Evolutionary conservation across 2,797 vertebrate genomes (phyloP).

Genomic region (Danio aesculapii): DNA sequence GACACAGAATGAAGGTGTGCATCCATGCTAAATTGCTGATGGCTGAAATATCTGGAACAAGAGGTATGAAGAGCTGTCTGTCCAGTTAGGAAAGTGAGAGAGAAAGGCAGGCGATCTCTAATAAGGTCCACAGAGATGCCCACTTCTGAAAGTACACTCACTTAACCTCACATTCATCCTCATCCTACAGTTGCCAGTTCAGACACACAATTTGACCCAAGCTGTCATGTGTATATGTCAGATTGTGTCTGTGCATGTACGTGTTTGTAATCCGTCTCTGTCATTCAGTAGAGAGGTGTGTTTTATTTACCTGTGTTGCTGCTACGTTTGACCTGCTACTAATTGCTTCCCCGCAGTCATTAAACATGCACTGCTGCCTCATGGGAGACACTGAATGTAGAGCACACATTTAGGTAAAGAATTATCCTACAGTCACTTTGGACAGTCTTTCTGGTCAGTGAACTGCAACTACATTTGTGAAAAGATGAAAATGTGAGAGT

Average conservation of each 20-base stretch:
- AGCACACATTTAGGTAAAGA: background rate
- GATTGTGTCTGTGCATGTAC: background rate
- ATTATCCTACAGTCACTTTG: background rate
- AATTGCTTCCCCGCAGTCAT: background rate
- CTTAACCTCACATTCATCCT: slow-evolving; percentile 22
- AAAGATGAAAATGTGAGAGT: background rate
- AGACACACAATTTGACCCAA: slow-evolving; percentile 15
- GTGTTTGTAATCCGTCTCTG: slow-evolving; percentile 1
- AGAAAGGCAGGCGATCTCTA: slow-evolving; percentile 2
- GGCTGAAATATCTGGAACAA: slow-evolving; percentile 7
- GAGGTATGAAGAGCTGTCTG: slow-evolving; percentile 6
- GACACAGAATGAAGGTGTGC: slow-evolving; percentile 15
- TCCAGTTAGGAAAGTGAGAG: background rate
- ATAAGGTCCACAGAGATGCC: slow-evolving; percentile 25
- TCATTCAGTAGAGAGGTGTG: background rate
- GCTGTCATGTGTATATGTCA: background rate
- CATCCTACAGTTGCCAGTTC: background rate
- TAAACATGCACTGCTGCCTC: background rate
- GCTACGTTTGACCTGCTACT: background rate
- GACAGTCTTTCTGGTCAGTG: background rate
- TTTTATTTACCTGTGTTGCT: slow-evolving; percentile 13
- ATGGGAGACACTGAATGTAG: background rate
- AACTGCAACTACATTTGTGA: background rate
- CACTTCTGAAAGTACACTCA: slow-evolving; percentile 6
- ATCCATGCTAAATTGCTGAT: slow-evolving; percentile 9